phyloP scores from a whole-genome alignment of 2,113 vertebrate genomes.

The Apodemus speciosus region DNA sequence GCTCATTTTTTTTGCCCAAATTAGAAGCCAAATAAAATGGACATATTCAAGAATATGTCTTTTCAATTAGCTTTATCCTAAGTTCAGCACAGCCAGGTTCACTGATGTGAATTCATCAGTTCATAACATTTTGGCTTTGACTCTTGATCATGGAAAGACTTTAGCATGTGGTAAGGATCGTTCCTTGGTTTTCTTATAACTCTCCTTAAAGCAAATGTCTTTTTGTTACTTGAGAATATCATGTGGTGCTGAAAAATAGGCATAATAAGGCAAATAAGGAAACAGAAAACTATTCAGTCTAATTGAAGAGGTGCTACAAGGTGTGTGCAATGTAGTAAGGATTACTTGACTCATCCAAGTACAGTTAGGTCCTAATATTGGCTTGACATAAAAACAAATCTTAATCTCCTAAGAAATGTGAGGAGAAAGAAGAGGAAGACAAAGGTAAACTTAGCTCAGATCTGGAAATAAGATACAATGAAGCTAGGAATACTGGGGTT shows the following conservation, averaged over 20 bases:
- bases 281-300: conserved; percentile 19
- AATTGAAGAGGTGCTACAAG: conserved; percentile 34
- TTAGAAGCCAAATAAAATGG: conserved; percentile 13
- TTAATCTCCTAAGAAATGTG: conserved; percentile 43
- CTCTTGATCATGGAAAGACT: conserved; percentile 28
- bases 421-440: not conserved
- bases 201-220: not conserved
- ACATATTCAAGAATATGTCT: not conserved
- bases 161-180: not conserved
- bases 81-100: not conserved
- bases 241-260: not conserved
- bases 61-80: conserved; percentile 20
- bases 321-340: conserved; percentile 21
- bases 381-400: conserved; percentile 14
- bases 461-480: not conserved
- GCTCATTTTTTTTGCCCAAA: not conserved
- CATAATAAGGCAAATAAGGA: conserved; percentile 11
- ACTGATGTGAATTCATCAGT: conserved; percentile 8
- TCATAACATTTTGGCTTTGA: not conserved
- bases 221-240: conserved; percentile 5
- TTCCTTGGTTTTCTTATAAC: not conserved
- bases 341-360: not conserved
- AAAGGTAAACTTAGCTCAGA: conserved; percentile 3
- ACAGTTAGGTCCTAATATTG: conserved; percentile 34
- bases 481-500: conserved; percentile 38